Conservation (phyloP, 1,140 invertebrate genomes). For the Colletes latitarsis region DNA sequence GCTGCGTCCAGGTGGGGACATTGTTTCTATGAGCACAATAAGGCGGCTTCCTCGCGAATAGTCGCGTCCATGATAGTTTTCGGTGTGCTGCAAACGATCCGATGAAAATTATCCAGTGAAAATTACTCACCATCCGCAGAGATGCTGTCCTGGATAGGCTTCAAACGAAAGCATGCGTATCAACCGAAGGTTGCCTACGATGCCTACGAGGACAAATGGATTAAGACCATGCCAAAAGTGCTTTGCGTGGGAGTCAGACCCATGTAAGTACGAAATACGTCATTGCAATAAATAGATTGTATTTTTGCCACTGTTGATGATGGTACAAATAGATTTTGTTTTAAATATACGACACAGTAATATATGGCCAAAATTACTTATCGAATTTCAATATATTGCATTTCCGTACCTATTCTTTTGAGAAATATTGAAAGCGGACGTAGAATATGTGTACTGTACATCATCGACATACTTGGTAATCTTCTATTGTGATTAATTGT, state of each 20-base stretch:
- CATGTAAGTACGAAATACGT: conserved; percentile 28
- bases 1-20: conserved; percentile 4
- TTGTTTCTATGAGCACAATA: conserved; percentile 31
- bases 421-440: too few relatives aligned
- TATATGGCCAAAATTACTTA: too few relatives aligned
- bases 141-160: conserved; percentile 24
- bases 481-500: too few relatives aligned
- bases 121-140: neutral
- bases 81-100: too few relatives aligned
- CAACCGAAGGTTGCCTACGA: neutral
- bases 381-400: too few relatives aligned
- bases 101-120: neutral
- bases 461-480: too few relatives aligned
- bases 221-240: conserved; percentile 10
- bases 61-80: too few relatives aligned
- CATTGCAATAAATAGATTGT: neutral
- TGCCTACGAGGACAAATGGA: neutral
- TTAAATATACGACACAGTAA: too few relatives aligned
- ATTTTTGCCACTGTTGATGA: too few relatives aligned
- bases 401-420: too few relatives aligned
- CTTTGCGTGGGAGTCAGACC: conserved; percentile 9
- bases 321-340: too few relatives aligned
- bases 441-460: too few relatives aligned
- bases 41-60: neutral
- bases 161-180: conserved; percentile 7